phyloP scores from a whole-genome alignment of 2,888 invertebrate genomes.

The Frankliniella intonsa region DNA sequence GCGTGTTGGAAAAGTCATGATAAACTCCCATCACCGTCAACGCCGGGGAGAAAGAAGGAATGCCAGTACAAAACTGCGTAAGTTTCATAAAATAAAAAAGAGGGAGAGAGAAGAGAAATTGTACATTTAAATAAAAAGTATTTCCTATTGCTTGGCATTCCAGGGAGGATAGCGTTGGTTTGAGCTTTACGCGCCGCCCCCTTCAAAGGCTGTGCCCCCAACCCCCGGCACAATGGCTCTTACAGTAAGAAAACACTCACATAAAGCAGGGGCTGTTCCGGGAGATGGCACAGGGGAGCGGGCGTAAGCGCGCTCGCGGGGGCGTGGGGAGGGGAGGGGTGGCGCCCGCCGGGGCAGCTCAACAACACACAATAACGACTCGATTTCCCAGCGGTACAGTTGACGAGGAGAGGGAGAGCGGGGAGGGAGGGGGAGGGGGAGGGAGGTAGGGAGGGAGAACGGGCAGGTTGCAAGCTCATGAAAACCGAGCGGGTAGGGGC shows the following conservation, averaged over 20 bases:
- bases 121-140: too few relatives aligned
- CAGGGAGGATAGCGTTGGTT: background rate
- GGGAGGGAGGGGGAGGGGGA: background rate
- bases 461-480: constrained; percentile 10
- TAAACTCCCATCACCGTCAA: too few relatives aligned
- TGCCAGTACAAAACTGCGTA: too few relatives aligned
- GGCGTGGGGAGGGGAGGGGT: too few relatives aligned
- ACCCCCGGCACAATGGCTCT: background rate
- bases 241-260: constrained; percentile 26
- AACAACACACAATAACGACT: constrained; percentile 18
- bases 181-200: background rate
- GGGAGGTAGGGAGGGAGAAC: background rate
- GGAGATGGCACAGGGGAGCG: constrained; percentile 4
- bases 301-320: background rate
- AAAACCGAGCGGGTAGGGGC: background rate
- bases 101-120: too few relatives aligned
- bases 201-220: background rate
- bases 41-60: background rate
- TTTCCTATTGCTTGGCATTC: background rate
- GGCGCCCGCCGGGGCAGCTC: background rate
- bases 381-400: constrained; percentile 26
- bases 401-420: background rate
- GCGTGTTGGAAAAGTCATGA: too few relatives aligned
- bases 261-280: constrained; percentile 18
- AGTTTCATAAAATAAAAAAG: too few relatives aligned